Evolutionary conservation across 2,797 vertebrate species (phyloP), one percentile per base, ranked within the genome.

Genomic region (Pteropus rufus): DNA sequence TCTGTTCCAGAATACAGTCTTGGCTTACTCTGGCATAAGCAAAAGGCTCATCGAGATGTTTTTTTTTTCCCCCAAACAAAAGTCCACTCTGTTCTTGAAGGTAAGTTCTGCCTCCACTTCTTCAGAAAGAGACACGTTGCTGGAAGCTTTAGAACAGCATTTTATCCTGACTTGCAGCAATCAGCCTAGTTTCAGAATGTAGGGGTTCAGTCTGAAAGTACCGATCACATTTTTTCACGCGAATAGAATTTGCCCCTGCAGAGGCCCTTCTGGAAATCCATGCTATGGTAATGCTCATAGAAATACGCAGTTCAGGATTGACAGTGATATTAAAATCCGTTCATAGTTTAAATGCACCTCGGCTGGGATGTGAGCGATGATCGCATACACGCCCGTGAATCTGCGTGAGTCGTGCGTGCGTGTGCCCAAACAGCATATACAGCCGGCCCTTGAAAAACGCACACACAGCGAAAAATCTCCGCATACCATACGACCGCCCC

Each of bases 91-190:
- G 12, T 84, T 73, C 62, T 92, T 69, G 72, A 86, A 90, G 76
- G 76, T 94, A 94, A 93, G 89, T 96, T 93, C 81, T 93, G 58
- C 84, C 80, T 93, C 46, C 26, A 62, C 41, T 94, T 93, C 76
- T 85, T 91, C 46, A 92, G 90, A 91, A 96, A 65, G 46, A 54
- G n/a, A 76, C 85, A 94, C 67, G 41, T 19, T 93, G 29, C 52
- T 52, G 41, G 80, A 93, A 92, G 87, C 34, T 91, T 94, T 93
- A 69, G 72, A 94, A 79, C 67, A 82, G n/a, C n/a, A 75, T 23
- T 95, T 95, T 79, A 69, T 89, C 54, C 84, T 83, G 46, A 88
- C 54, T 82, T 88, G 7, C 11, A 88, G 31, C 67, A 76, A 41
- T 76, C 90, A 79, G 46, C 49, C 49, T 49, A 49, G 52, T 70